Evolutionary conservation across 2,888 invertebrate genomes (phyloP), one percentile per base, ranked within the genome.

Genomic region (Acleris literana): DNA sequence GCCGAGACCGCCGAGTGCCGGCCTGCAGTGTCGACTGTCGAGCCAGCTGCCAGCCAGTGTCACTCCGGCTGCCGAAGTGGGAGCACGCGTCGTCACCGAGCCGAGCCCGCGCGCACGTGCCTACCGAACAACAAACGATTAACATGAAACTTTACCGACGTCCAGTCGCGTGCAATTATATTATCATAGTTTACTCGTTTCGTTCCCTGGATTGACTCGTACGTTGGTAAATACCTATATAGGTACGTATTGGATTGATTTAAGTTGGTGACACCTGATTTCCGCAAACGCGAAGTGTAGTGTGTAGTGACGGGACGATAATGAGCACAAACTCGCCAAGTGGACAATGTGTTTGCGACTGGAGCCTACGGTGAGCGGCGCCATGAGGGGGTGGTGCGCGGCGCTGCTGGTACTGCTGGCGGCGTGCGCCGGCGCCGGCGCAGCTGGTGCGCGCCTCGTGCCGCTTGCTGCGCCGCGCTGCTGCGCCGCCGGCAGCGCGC

Each of bases 401-500:
- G 70, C 83, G 74, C 80, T 83, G 61, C 72, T 79, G 68, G 81
- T 85, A 78, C 81, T 87, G 81, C 58, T 58, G 48, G 18, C 53
- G 48, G 53, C 59, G 55, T 13, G 60, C 55, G 65, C 44, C 84
- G 80, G 72, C 86, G 86, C 84, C 82, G 75, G 80, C 82, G 33
- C 33, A 11, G 71, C 33, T 3, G 71, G 74, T 71, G 71, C 79
- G 76, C 55, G 73, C 68, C 68, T 75, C 22, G 72, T 72, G 57
- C 68, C 72, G 59, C 83, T 90, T 52, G 79, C 74, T 51, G 84
- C 94, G 55, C 86, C 93, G 72, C 92, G 93, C 79, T 94, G 94
- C 76, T 94, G 94, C 76, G 91, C 84, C 29, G 82, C 86, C 68
- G 93, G 92, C 56, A 93, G 94, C 77, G 85, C 86, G 70, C 81